Base-by-base conservation (phyloP, 1,140 invertebrate genomes). In the Ephestia elutella region DNA sequence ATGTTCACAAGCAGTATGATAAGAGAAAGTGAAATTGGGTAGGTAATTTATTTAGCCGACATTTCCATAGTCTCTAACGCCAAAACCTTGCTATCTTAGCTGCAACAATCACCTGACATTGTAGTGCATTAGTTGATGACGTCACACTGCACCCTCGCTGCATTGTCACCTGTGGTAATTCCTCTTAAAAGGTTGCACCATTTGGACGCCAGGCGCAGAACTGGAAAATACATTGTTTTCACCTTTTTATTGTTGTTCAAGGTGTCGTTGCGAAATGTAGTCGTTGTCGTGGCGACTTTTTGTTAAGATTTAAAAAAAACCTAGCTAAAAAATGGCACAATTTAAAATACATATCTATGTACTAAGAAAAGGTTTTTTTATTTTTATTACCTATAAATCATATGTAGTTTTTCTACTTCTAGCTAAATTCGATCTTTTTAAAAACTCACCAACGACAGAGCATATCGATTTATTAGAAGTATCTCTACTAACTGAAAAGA, bases 121-220 rank as follows among this genome's bases (percentile, higher is more conserved):
- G 73, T 80, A 82, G 80, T 80, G 77, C 80, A 83, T 83, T 83
- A 81, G 78, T 80, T 78, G 80, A 83, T 83, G 77, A 79, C 73
- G 78, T 83, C 78, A 82, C 75, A 71, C 65, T 74, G 15, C 38
- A n/a, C 54, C 58, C 59, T 17, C 59, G 28, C 50, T 54, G 62
- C 60, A 63, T 62, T 66, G 66, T 60, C 55, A 58, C 57, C 57
- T 57, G 58, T 54, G 65, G 63, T 68, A 78, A 76, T 78, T 72
- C 65, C 67, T 66, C 68, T 70, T 77, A 73, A 75, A 75, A 75
- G 68, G 70, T 68, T 66, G 67, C 59, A 56, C 62, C 62, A 65
- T 65, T 65, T 62, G 61, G 38, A 57, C 54, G 60, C 17, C 54
- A 61, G 55, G 66, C 49, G 60, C 48, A 63, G 35, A 63, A 60